phyloP scores from a whole-genome alignment of 2,113 vertebrate species.

The Poecile atricapillus region DNA sequence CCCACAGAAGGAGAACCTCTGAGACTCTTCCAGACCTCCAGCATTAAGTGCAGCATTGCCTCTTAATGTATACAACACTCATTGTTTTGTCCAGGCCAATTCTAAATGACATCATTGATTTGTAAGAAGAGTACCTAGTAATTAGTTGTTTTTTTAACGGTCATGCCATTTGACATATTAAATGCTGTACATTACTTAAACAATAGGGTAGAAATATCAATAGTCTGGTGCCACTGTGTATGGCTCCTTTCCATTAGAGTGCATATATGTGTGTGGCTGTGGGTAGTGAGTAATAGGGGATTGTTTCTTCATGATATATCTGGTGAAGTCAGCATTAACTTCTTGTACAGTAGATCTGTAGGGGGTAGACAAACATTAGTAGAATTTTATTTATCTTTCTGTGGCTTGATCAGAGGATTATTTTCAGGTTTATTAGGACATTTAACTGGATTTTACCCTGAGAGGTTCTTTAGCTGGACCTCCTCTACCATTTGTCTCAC shows the following conservation, averaged over 20 bases:
- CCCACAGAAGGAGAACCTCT: not conserved
- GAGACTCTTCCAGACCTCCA: not conserved
- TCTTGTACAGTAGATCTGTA: slow-evolving; percentile 24
- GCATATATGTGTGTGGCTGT: not conserved
- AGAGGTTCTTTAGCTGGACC: slow-evolving; percentile 10
- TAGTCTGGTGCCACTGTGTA: slow-evolving; percentile 57
- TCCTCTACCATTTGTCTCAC: not conserved
- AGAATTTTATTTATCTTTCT: slow-evolving; percentile 40
- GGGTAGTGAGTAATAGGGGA: slow-evolving; percentile 34
- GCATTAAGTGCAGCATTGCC: not conserved
- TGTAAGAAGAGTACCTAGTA: slow-evolving; percentile 22
- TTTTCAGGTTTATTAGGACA: slow-evolving; percentile 40
- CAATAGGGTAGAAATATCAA: slow-evolving; percentile 45
- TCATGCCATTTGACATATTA: slow-evolving; percentile 54
- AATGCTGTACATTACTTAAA: slow-evolving; percentile 53
- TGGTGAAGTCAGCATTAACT: slow-evolving; percentile 42
- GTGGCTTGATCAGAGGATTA: not conserved
- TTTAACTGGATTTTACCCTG: slow-evolving; percentile 21
- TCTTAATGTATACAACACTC: not conserved
- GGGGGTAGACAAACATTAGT: slow-evolving; percentile 1
- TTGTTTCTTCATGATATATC: slow-evolving; percentile 27
- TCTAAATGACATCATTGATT: slow-evolving; percentile 47
- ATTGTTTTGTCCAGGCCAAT: slow-evolving; percentile 1
- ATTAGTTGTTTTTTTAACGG: not conserved
- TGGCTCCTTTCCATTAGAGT: slow-evolving; percentile 56